These are phyloP conservation scores for Anthophora plumipes DNA, from an alignment of 2,888 invertebrate species.

Conservation along the genomic window DNA sequence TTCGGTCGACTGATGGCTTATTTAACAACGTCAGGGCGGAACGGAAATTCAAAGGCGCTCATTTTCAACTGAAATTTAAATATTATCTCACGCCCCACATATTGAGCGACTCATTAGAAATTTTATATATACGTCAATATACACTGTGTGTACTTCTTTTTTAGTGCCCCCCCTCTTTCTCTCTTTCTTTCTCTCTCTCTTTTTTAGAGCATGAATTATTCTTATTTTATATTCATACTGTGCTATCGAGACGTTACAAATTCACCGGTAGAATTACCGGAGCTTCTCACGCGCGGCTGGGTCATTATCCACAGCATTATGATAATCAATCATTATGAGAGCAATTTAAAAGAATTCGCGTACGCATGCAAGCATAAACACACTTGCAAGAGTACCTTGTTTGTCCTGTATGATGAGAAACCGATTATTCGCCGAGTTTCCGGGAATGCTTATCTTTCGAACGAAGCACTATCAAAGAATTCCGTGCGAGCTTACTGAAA, in stretches of 20 bases:
- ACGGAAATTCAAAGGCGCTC: constrained; percentile 17
- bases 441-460: constrained; percentile 30
- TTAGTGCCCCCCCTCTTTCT: background rate
- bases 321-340: constrained; percentile 54
- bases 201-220: background rate
- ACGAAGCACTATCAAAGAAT: background rate
- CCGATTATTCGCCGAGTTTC: constrained; percentile 39
- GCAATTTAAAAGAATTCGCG: constrained; percentile 49
- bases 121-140: constrained; percentile 1
- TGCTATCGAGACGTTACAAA: constrained; percentile 16
- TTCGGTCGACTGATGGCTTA: constrained; percentile 5
- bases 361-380: constrained; percentile 16
- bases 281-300: constrained; percentile 15
- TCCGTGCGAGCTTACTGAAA: too few relatives aligned
- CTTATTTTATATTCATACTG: constrained; percentile 11
- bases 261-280: constrained; percentile 45
- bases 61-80: constrained; percentile 24
- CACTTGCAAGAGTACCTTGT: constrained; percentile 16
- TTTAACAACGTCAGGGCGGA: background rate
- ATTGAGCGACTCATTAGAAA: constrained; percentile 17
- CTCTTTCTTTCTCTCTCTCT: background rate
- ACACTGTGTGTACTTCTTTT: background rate
- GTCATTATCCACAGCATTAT: constrained; percentile 40
- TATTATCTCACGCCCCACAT: constrained; percentile 31
- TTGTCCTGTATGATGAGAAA: constrained; percentile 54